Base-by-base conservation (phyloP, 2,888 invertebrate genomes). In the Sepiola atlantica region DNA sequence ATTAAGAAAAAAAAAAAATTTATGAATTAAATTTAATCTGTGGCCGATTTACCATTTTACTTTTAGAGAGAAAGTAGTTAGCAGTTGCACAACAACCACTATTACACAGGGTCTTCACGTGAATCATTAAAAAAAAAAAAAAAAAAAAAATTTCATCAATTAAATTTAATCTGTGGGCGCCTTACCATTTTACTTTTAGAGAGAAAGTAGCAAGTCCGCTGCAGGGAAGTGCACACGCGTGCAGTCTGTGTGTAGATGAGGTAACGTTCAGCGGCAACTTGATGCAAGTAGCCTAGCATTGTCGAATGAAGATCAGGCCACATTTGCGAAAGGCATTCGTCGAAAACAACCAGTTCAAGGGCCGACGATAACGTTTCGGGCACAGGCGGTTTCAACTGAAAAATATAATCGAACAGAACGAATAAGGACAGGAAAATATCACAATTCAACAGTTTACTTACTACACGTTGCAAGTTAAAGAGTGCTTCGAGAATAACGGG, bases 201-300 rank as follows among this genome's bases (percentile, higher is more conserved):
- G 16, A 97, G 95, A 95, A 97, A 97, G 94, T 95, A 95, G 95
- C 97, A 97, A 6, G 97, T 96, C 93, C 96, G 96, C 77, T 96
- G 95, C 94, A 97, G 95, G 35, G 97, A 96, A 54, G 96, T 95
- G 93, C 96, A 96, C 14, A 97, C 94, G 90, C 96, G 95, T 55
- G 95, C 95, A 8, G 96, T 95, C 28, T 95, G 94, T 54, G 95
- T 94, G 94, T 96, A 97, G 54, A 96, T 94, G 35, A 95, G 94
- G 94, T 96, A 95, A 54, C 94, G 95, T 2, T 96, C 96, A 21
- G 95, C 94, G 92, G 96, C 96, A 6, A 96, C 94, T 35, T 95
- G 95, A 95, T 96, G 95, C 21, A 97, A 94, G 91, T 96, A 96
- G 0, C 96, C 95, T 94, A 97, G 95, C 45, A 96, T 92, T 55